Evolutionary conservation across 2,888 invertebrate genomes (phyloP).

Genomic region (Chymomyza caudatula): DNA sequence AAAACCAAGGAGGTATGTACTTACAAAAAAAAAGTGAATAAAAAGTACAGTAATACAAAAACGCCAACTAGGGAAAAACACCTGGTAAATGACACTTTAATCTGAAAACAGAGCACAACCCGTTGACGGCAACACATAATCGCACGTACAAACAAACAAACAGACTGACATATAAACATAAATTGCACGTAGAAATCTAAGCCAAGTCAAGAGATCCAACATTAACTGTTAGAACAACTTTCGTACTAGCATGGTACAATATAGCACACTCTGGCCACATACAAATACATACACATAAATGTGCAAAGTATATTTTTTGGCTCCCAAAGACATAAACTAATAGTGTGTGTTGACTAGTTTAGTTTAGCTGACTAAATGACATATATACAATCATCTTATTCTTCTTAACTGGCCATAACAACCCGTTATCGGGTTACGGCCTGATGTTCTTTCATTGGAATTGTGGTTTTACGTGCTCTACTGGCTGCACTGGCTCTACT

Average conservation of each 20-base stretch:
- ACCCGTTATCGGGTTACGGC: too few species aligned
- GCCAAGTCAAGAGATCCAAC: constrained; percentile 17
- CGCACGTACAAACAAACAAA: neutral
- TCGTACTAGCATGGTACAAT: too few species aligned
- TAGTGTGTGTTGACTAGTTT: neutral
- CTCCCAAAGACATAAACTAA: neutral
- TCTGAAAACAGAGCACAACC: constrained; percentile 17
- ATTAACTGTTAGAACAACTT: neutral
- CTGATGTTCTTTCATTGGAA: too few species aligned
- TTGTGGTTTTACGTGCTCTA: too few species aligned
- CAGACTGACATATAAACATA: constrained; percentile 54
- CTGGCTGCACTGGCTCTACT: too few species aligned
- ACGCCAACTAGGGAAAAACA: constrained; percentile 27
- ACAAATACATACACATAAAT: neutral
- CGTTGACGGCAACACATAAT: neutral
- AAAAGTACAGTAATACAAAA: neutral
- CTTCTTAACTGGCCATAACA: too few species aligned
- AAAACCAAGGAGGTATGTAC: neutral
- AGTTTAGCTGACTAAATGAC: constrained; percentile 55
- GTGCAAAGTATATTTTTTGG: neutral
- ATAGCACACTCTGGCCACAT: constrained; percentile 22
- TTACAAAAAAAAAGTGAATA: neutral
- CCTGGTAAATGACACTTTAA: constrained; percentile 49
- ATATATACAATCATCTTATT: constrained; percentile 32
- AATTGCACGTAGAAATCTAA: constrained; percentile 55